Conservation (phyloP, 2,113 vertebrate species). For the Xiphophorus couchianus region DNA sequence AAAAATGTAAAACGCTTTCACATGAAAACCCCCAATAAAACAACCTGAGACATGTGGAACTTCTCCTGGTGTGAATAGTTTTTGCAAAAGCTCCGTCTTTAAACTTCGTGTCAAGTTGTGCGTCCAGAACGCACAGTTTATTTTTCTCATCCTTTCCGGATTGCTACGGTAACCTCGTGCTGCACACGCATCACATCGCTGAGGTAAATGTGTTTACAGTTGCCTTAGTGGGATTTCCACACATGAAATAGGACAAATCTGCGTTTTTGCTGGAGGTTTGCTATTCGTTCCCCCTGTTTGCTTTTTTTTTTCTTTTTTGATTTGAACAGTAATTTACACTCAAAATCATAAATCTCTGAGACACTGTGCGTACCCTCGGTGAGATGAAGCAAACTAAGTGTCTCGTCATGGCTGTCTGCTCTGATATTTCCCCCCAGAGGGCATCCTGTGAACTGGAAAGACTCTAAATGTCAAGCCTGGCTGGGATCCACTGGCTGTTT, state of each 20-base stretch:
- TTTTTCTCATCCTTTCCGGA: neutral
- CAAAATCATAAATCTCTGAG: neutral
- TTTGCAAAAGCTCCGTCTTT: neutral
- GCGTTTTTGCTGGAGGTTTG: neutral
- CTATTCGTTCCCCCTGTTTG: neutral
- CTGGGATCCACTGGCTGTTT: conserved; percentile 17
- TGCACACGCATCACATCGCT: neutral
- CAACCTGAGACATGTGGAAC: too few relatives aligned
- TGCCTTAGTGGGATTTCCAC: neutral
- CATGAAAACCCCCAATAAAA: neutral
- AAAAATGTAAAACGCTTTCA: neutral
- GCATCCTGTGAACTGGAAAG: conserved; percentile 32
- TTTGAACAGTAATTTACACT: neutral
- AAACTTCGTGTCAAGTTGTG: neutral
- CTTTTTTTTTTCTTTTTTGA: neutral
- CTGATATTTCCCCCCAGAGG: neutral
- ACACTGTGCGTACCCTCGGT: neutral
- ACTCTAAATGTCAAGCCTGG: conserved; percentile 38
- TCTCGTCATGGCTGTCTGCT: conserved; percentile 3
- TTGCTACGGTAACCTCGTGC: neutral
- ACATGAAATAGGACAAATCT: neutral
- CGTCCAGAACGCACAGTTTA: neutral
- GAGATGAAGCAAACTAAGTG: neutral
- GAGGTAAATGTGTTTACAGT: neutral
- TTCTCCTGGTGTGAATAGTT: neutral